These are phyloP conservation scores for Sciurus niger DNA, from an alignment of 2,113 vertebrate species.

Conservation along the genomic window DNA sequence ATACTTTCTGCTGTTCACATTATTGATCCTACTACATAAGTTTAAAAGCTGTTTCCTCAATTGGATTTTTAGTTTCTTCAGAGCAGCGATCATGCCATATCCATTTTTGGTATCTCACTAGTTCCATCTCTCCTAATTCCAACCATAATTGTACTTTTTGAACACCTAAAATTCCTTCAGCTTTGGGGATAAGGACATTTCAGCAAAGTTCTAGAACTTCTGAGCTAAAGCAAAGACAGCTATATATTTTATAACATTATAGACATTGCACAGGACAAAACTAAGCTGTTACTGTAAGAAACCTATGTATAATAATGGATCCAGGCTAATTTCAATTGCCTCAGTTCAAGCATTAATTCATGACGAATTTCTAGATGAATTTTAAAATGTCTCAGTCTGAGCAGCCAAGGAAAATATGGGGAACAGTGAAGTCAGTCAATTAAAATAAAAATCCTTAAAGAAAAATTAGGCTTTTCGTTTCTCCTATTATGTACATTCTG, in stretches of 20 bases:
- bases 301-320: constrained; percentile 11
- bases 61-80: constrained; percentile 27
- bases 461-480: constrained; percentile 32
- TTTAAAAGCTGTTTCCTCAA: constrained; percentile 48
- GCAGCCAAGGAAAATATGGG: constrained; percentile 20
- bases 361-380: constrained; percentile 43
- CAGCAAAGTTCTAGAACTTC: constrained; percentile 28
- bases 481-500: neutral
- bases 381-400: constrained; percentile 54
- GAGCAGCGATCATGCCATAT: neutral
- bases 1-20: constrained; percentile 21
- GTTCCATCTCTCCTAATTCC: constrained; percentile 11
- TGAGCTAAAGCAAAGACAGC: neutral
- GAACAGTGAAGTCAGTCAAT: neutral
- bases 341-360: neutral
- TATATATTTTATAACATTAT: constrained; percentile 59
- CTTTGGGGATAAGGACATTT: neutral
- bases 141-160: neutral
- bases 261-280: neutral
- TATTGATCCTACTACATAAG: neutral
- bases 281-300: constrained; percentile 44
- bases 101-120: constrained; percentile 29
- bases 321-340: neutral
- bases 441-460: constrained; percentile 26
- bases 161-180: neutral